These are phyloP conservation scores for Ochlodes sylvanus DNA, from an alignment of 2,888 invertebrate species.

Conservation along the genomic window DNA sequence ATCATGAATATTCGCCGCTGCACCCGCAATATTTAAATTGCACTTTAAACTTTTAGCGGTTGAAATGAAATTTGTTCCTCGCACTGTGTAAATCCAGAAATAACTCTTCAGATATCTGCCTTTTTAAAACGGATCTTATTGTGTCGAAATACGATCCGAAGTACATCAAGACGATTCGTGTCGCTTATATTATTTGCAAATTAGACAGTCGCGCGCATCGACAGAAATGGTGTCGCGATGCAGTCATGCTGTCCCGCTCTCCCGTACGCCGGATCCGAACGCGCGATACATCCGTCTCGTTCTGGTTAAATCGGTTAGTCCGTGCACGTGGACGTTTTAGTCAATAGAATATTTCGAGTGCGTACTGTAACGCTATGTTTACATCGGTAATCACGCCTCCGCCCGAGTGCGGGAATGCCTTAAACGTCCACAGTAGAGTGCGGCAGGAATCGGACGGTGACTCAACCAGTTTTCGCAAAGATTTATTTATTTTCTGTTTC, in stretches of 20 bases:
- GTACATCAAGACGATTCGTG: slow-evolving; percentile 22
- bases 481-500: slow-evolving; percentile 14
- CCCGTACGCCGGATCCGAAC: slow-evolving; percentile 36
- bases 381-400: slow-evolving; percentile 38
- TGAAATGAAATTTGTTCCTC: slow-evolving; percentile 78
- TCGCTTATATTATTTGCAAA: slow-evolving; percentile 49
- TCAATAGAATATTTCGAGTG: slow-evolving; percentile 59
- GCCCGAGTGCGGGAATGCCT: slow-evolving; percentile 31
- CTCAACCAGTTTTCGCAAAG: slow-evolving; percentile 23
- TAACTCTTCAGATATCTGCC: slow-evolving; percentile 52
- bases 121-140: slow-evolving; percentile 43
- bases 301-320: slow-evolving; percentile 54
- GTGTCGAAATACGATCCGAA: slow-evolving; percentile 36
- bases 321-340: slow-evolving; percentile 53
- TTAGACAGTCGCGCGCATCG: slow-evolving; percentile 53
- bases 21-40: slow-evolving; percentile 68
- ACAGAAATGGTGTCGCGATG: slow-evolving; percentile 77
- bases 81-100: slow-evolving; percentile 65
- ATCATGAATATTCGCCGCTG: slow-evolving; percentile 52
- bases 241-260: slow-evolving; percentile 59
- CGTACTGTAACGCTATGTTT: slow-evolving; percentile 47
- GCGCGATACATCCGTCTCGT: slow-evolving; percentile 49
- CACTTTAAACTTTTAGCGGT: slow-evolving; percentile 74
- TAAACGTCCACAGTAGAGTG: slow-evolving; percentile 29
- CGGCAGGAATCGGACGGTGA: slow-evolving; percentile 22